Conservation (phyloP, 2,888 invertebrate species). For the Noctuana brunneofusca region DNA sequence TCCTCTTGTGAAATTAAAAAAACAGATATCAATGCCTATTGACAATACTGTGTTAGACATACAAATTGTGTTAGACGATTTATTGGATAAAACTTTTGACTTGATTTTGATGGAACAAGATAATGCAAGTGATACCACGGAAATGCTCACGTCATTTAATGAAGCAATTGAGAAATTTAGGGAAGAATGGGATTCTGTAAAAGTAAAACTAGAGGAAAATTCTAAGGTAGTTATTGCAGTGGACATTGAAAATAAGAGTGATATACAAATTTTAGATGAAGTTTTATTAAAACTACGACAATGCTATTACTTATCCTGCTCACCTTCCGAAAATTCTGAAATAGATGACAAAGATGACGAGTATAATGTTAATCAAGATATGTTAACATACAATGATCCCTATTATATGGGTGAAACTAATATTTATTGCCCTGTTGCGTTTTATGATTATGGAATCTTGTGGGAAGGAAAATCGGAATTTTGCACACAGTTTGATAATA, state of each 20-base stretch:
- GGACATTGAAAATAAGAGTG: constrained; percentile 72
- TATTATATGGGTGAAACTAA: constrained; percentile 81
- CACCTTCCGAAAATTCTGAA: constrained; percentile 54
- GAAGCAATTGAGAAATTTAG: constrained; percentile 62
- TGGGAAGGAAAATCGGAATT: constrained; percentile 85
- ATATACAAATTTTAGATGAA: constrained; percentile 64
- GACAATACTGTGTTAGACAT: constrained; percentile 43
- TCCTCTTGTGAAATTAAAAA: constrained; percentile 59
- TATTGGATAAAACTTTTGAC: constrained; percentile 44
- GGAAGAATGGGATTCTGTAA: constrained; percentile 67
- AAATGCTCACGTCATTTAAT: constrained; percentile 47
- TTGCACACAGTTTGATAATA: constrained; percentile 76
- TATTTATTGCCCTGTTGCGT: constrained; percentile 85
- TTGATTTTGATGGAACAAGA: constrained; percentile 36
- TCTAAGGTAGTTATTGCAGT: constrained; percentile 66
- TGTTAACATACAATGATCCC: constrained; percentile 54
- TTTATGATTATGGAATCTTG: constrained; percentile 75
- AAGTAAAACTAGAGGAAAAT: constrained; percentile 67
- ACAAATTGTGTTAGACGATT: constrained; percentile 50
- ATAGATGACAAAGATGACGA: constrained; percentile 51
- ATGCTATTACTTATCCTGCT: constrained; percentile 57
- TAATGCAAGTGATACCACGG: constrained; percentile 38
- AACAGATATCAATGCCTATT: constrained; percentile 42
- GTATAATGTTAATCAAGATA: constrained; percentile 50
- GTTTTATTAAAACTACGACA: constrained; percentile 60